Base-by-base conservation (phyloP, 2,888 invertebrate species). In the Netelia virgata region DNA sequence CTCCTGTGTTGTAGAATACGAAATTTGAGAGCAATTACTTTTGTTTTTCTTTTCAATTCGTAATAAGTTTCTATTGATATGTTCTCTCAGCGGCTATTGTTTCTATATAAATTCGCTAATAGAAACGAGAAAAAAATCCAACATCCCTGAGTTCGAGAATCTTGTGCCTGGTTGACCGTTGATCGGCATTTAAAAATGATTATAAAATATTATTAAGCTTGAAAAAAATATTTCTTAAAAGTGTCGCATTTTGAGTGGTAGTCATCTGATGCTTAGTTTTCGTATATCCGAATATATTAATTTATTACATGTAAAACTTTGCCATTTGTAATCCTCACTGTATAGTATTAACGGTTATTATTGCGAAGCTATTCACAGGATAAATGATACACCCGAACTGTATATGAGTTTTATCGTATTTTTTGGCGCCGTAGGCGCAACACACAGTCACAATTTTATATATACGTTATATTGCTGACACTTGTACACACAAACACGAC, bases 281-380 rank as follows among this genome's bases (percentile, higher is more conserved):
- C 6, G 66, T 77, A 77, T 77, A 77, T 75, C 55, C 74, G 83
- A 73, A 83, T 66, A 53, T 64, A 84, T 84, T 84, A 84, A 84
- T 84, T 84, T 84, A 84, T 84, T 84, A 84, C 68, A 69, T 77
- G 73, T 78, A 74, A 84, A 64, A 74, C 64, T 84, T 84, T 82
- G 84, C 84, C 84, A 84, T 79, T 82, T 77, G 73, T 74, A 74
- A 78, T 82, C 78, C 28, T 82, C 81, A 76, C 78, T 80, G 83
- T 83, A 85, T 85, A 85, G 82, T 82, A 85, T 82, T 83, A 83
- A 83, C 50, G 77, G n/a, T 82, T 75, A 79, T 76, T 9, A 80
- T 72, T 75, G 83, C 79, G 63, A 70, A 76, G n/a, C 61, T 75
- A 75, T 72, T 64, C 64, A 64, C 78, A 66, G 20, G 57, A 72